Evolutionary conservation across 2,797 vertebrate species (phyloP), one percentile per base, ranked within the genome.

Genomic region (Lagodon rhomboides): DNA sequence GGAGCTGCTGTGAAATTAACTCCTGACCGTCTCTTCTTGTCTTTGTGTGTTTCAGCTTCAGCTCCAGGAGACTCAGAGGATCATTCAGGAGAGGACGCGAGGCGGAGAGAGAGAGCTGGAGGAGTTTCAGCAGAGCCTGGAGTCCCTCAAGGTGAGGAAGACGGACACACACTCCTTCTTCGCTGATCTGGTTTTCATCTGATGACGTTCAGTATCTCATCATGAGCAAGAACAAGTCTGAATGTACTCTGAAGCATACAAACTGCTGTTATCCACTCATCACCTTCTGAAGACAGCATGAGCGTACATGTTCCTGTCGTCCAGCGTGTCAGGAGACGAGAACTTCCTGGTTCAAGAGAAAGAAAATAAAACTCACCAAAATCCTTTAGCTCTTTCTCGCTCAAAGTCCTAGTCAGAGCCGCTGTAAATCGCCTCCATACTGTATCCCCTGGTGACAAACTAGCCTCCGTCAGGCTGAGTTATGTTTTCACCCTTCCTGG

Each of bases 61-160:
- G 89, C 89, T 95, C 6, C 90, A 88, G 83, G 88, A 93, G 68
- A 72, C 59, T 59, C 93, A 93, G 89, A 82, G 88, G 73, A 73
- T 23, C 22, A 30, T 94, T 46, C 93, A 93, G 75, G 84, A 75
- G 12, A 90, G 85, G 80, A 89, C 89, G 5, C 83, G 69, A 34
- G 79, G 15, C 0, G 74, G 83, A 38, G 92, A 93, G 79, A 77
- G 87, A 46, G 90, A 92, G 44, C 44, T 93, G 77, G 92, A 90
- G 73, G 92, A 95, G 81, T 91, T 92, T 63, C 89, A 90, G 0
- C 93, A 92, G 59, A 91, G 75, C 55, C 22, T 94, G 44, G 88
- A 92, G 81, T 90, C 92, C 15, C 79, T 93, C 18, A 94, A 94
- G 89, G 93, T 94, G 58, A 75, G 4, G 43, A 65, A 67, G 56